Conservation (phyloP, 1,140 invertebrate genomes). For the Eupristina koningsbergeri region DNA sequence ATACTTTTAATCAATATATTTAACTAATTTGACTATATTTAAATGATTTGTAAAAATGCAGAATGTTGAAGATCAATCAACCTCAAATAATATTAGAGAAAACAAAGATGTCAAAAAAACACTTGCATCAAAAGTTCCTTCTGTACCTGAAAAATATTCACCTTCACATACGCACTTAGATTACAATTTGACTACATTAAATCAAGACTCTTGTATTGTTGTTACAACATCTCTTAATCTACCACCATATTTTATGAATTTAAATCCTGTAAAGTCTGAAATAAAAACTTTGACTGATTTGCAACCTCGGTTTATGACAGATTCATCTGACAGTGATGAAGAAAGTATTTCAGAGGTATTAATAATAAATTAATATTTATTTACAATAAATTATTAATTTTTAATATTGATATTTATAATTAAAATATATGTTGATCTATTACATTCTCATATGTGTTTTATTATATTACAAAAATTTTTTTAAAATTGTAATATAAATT, state of each 20-base stretch:
- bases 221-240: constrained; percentile 73
- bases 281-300: constrained; percentile 83
- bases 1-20: neutral
- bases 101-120: constrained; percentile 80
- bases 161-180: neutral
- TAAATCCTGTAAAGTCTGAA: constrained; percentile 83
- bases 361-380: constrained; percentile 50
- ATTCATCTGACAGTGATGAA: constrained; percentile 92
- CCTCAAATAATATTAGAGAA: constrained; percentile 83
- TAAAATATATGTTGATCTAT: too few relatives aligned
- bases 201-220: neutral
- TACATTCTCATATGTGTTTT: too few relatives aligned
- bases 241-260: constrained; percentile 77
- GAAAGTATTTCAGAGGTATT: constrained; percentile 95
- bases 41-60: constrained; percentile 92
- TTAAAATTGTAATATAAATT: too few relatives aligned
- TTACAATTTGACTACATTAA: neutral
- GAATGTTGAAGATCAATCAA: constrained; percentile 85
- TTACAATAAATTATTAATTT: neutral
- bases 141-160: constrained; percentile 74
- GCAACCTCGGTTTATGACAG: constrained; percentile 87
- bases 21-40: constrained; percentile 6
- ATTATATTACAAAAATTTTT: too few relatives aligned
- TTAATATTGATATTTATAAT: neutral
- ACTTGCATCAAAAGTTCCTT: constrained; percentile 71